Base-by-base conservation (phyloP, 2,888 invertebrate species). In the Microctonus hyperodae region DNA sequence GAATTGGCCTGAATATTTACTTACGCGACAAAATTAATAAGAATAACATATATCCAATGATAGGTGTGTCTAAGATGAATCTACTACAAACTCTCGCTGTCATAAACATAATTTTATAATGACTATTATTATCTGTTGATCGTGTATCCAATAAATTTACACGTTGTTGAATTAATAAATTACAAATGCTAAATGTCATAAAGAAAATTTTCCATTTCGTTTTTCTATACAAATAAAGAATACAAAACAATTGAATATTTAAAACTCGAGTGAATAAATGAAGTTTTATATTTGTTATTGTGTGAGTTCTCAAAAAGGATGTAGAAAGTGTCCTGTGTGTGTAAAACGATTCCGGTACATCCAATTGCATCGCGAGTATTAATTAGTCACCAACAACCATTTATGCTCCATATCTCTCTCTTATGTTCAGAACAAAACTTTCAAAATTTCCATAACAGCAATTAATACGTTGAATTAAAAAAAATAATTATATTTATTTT, bases 281-380 rank as follows among this genome's bases (percentile, higher is more conserved):
- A 37, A 37, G 23, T 31, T n/a, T 22, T 23, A n/a, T 2, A 22
- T 37, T 22, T 23, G 37, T 58, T n/a, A 37, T 37, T 58, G 16
- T 28, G n/a, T 37, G 53, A 51, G 50, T 40, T n/a, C 68, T 65
- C 25, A 55, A 68, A 73, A 70, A 70, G 63, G 69, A 69, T 69
- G 73, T 70, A 67, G 70, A 74, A 75, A 75, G 69, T 68, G 65
- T 69, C 63, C 53, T 66, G 56, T n/a, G n/a, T n/a, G 44, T 20
- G 16, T 35, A 35, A 67, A 57, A 62, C 33, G 63, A 55, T 68
- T 71, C 44, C 51, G 55, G 63, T 59, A 60, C 40, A 20, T 35
- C 31, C 55, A 70, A 74, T 62, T 69, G 69, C 64, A 67, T 64
- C 9, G 57, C 57, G 64, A 59, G 73, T 73, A 72, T 75, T 72